Conservation (phyloP, 2,113 vertebrate genomes). For the Macquaria ambigua region DNA sequence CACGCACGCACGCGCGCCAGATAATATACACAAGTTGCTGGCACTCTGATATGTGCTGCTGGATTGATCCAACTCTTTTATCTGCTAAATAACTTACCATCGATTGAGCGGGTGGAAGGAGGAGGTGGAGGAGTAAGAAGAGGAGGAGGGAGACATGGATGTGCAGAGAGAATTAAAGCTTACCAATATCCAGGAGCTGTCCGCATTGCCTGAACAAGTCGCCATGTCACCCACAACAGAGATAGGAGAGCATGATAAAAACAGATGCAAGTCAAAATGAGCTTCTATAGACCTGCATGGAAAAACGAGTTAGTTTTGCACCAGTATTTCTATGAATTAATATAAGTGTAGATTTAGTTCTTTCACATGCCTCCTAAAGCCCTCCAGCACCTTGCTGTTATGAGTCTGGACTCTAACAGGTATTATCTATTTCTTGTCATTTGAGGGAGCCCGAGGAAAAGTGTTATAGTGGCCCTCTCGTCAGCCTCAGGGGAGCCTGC, state of each 20-base stretch:
- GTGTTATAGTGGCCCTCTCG: constrained; percentile 51
- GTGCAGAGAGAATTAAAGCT: constrained; percentile 78
- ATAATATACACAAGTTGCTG: constrained; percentile 79
- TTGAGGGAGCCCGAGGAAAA: constrained; percentile 59
- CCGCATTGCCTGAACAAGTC: constrained; percentile 63
- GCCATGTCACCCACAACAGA: constrained; percentile 49
- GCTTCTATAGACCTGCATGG: background rate
- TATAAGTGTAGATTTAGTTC: constrained; percentile 37
- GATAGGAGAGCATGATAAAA: constrained; percentile 40
- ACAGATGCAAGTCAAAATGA: constrained; percentile 37
- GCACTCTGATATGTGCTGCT: constrained; percentile 78
- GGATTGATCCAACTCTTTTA: constrained; percentile 84
- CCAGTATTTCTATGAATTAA: constrained; percentile 27
- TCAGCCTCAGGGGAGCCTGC: constrained; percentile 70
- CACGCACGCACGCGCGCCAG: constrained; percentile 36
- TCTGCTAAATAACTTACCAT: constrained; percentile 87
- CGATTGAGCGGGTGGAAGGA: constrained; percentile 70
- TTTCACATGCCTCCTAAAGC: constrained; percentile 37
- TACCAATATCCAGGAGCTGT: constrained; percentile 78
- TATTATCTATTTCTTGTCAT: constrained; percentile 72
- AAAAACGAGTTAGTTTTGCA: constrained; percentile 10
- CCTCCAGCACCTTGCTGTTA: constrained; percentile 33
- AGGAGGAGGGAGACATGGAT: constrained; percentile 66
- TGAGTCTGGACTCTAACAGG: constrained; percentile 69
- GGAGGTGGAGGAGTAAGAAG: constrained; percentile 33